Evolutionary conservation across 2,888 invertebrate genomes (phyloP), one percentile per base, ranked within the genome.

Genomic region (Perdita meconis): DNA sequence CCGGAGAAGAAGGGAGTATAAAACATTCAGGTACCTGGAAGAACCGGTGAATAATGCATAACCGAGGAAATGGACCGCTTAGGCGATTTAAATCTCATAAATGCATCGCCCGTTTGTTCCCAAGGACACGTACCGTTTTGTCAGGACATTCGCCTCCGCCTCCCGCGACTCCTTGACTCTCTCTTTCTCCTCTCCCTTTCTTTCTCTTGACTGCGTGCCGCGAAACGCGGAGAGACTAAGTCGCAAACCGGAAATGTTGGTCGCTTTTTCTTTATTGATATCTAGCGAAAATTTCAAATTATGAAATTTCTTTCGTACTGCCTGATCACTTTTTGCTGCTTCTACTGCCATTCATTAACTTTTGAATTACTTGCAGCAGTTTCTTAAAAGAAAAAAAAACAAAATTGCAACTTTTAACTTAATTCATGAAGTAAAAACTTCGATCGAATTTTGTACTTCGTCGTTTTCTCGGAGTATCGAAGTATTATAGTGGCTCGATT

Each of bases 11-110:
- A 70, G 82, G 80, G 73, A 81, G 73, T 77, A 87, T 89, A 89
- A 91, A 90, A 90, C 89, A 89, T 90, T 90, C 88, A 88, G 87
- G 84, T 85, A 87, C 72, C 78, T 82, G 85, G 83, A 76, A 80
- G 81, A 86, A 81, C 81, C 83, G 76, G 89, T 91, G 91, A 91
- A 91, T 91, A 91, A 91, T 91, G 90, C 89, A 91, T 91, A 86
- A 81, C 85, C 83, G 71, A 84, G 88, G 89, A 90, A 91, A 91
- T 90, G 90, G 91, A 91, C 90, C 91, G 90, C 90, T 91, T 89
- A 89, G 88, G 84, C 89, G 91, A 91, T 91, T 91, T 91, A 91
- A 91, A 91, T 91, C 90, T 90, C 91, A 90, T 90, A 90, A 91
- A 91, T 91, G 90, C 88, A 89, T 86, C 88, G 87, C 72, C 82